Evolutionary conservation across 2,797 vertebrate species (phyloP), one percentile per base, ranked within the genome.

Genomic region (Danio aesculapii): DNA sequence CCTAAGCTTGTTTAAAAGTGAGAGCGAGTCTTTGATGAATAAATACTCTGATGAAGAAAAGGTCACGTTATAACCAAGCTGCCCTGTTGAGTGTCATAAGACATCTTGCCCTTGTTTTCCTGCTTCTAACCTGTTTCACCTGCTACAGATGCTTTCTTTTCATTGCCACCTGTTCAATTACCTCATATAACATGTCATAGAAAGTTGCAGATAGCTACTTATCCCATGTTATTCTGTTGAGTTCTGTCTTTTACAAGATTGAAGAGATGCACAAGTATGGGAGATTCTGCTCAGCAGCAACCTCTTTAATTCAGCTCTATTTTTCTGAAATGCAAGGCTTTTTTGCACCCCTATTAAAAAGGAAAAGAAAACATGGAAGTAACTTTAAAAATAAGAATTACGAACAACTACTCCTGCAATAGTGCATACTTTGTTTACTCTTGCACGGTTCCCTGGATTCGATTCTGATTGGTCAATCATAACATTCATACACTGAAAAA

Each of bases 1-100:
- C 71, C 89, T 85, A 67, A 43, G 89, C 46, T 6, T 8, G 81
- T 90, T 79, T 49, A 81, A 80, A 83, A 83, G 78, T 79, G 44
- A 63, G 49, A 61, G 46, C n/a, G 19, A 81, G 66, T 72, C 63
- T 17, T 14, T 61, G 70, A 82, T 80, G 21, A 21, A 57, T 55
- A 72, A 64, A 55, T 43, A 61, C 55, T 13, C n/a, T 12, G 58
- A 72, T 68, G 13, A 74, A 67, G 47, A 81, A 63, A 43, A 79
- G 57, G 84, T 75, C 80, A 72, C 62, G 39, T 77, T 75, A 76
- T 7, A 63, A 10, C 47, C 44, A 74, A 79, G 63, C 68, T 78
- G 61, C 52, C 52, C 1, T 55, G 55, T 30, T 73, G 61, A 57
- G 13, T 75, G 62, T 78, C 83, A 53, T 83, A 59, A 52, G 68